Evolutionary conservation across 1,140 invertebrate species (phyloP).

Genomic region (Saccostrea echinata): DNA sequence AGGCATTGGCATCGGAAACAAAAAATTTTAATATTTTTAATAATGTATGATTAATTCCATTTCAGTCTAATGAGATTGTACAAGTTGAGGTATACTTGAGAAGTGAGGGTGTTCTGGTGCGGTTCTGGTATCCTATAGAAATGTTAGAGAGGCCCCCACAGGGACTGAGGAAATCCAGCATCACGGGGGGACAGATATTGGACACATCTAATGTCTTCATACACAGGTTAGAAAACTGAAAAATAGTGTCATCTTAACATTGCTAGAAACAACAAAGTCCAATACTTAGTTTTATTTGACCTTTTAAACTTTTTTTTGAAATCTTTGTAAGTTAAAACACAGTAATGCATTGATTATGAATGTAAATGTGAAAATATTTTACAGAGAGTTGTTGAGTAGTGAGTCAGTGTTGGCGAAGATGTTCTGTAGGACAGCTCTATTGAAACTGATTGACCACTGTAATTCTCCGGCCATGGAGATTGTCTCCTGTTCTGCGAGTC

Average conservation of each 20-base stretch:
- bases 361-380: conserved; percentile 8
- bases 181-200: conserved; percentile 76
- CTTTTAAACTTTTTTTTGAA: too few relatives aligned
- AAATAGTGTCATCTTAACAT: background rate
- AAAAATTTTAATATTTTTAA: background rate
- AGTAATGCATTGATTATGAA: too few relatives aligned
- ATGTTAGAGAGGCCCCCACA: conserved; percentile 77
- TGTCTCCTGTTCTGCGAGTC: conserved; percentile 66
- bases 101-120: conserved; percentile 79
- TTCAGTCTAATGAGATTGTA: conserved; percentile 77
- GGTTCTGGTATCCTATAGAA: conserved; percentile 80
- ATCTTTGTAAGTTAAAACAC: too few relatives aligned
- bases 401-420: conserved; percentile 75
- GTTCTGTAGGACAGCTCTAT: conserved; percentile 76
- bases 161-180: conserved; percentile 75
- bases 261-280: background rate
- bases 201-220: conserved; percentile 78
- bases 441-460: conserved; percentile 78
- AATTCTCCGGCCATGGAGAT: conserved; percentile 76
- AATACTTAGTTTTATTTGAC: too few relatives aligned
- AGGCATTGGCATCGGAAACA: too few relatives aligned
- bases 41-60: background rate
- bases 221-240: conserved; percentile 71
- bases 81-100: conserved; percentile 80
- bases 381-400: conserved; percentile 74